Conservation (phyloP, 2,797 vertebrate species). For the Pseudomugil gertrudae region DNA sequence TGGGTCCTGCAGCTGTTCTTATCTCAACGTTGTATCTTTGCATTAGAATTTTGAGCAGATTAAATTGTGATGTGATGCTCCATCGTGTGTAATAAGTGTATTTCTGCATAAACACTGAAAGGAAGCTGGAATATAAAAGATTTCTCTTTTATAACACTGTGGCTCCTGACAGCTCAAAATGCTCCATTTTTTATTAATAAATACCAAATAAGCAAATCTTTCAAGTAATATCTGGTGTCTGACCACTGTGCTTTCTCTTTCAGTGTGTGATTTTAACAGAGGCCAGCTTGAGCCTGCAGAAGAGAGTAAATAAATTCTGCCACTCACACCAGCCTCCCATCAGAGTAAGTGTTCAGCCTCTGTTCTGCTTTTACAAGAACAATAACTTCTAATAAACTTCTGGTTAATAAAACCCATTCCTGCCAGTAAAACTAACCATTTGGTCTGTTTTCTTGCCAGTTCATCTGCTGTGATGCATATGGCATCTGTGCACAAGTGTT, state of each 20-base stretch:
- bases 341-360: conserved; percentile 83
- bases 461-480: conserved; percentile 90
- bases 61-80: too few relatives aligned
- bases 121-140: too few relatives aligned
- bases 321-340: conserved; percentile 90
- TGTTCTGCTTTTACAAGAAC: background rate
- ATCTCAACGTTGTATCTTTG: too few relatives aligned
- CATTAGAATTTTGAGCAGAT: too few relatives aligned
- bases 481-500: conserved; percentile 94
- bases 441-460: conserved; percentile 75
- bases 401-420: background rate
- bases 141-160: background rate
- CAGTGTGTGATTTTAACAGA: conserved; percentile 97
- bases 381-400: too few relatives aligned
- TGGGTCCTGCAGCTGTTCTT: too few relatives aligned
- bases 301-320: conserved; percentile 92
- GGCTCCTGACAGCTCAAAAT: background rate
- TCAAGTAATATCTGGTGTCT: background rate
- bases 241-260: conserved; percentile 34
- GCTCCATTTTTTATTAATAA: too few relatives aligned
- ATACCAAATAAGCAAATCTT: too few relatives aligned
- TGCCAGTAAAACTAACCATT: conserved; percentile 12
- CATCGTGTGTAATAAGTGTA: too few relatives aligned
- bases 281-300: conserved; percentile 86
- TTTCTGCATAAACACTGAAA: too few relatives aligned